Conservation (phyloP, 2,113 vertebrate species). For the Cynocephalus volans region DNA sequence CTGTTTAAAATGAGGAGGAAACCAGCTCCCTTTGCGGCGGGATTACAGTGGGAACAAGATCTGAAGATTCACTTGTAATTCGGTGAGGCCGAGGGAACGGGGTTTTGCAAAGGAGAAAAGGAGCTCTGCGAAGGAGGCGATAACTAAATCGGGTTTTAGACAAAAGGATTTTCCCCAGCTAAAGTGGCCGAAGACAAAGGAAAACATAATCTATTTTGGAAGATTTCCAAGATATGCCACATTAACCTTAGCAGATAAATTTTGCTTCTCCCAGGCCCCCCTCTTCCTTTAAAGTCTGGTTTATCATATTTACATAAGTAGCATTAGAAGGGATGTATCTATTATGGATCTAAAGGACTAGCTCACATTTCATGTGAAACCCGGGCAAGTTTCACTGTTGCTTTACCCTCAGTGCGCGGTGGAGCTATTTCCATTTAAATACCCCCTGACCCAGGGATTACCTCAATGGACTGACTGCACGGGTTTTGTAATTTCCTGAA, state of each 20-base stretch:
- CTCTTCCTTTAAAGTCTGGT: conserved; percentile 82
- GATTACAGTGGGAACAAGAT: conserved; percentile 91
- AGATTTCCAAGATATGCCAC: conserved; percentile 90
- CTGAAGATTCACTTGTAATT: conserved; percentile 90
- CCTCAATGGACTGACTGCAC: conserved; percentile 90
- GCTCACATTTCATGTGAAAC: conserved; percentile 88
- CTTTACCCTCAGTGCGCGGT: conserved; percentile 84
- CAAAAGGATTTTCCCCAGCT: conserved; percentile 90
- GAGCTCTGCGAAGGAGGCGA: conserved; percentile 87
- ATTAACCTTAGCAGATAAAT: conserved; percentile 90
- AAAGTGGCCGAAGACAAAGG: conserved; percentile 89
- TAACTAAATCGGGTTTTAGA: conserved; percentile 89
- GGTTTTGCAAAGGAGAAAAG: conserved; percentile 90
- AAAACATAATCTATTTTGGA: conserved; percentile 91
- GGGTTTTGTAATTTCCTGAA: conserved; percentile 92
- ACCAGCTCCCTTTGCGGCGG: conserved; percentile 88
- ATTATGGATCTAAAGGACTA: conserved; percentile 86
- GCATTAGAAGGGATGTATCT: conserved; percentile 88
- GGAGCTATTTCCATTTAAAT: conserved; percentile 91
- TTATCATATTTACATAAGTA: conserved; percentile 91
- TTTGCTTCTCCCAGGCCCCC: conserved; percentile 82
- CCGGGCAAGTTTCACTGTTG: conserved; percentile 85
- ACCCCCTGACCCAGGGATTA: conserved; percentile 91
- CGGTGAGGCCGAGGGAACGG: conserved; percentile 88
- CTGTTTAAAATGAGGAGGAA: conserved; percentile 91